Conservation (phyloP, 2,113 vertebrate species). For the Triplophysa dalaica region DNA sequence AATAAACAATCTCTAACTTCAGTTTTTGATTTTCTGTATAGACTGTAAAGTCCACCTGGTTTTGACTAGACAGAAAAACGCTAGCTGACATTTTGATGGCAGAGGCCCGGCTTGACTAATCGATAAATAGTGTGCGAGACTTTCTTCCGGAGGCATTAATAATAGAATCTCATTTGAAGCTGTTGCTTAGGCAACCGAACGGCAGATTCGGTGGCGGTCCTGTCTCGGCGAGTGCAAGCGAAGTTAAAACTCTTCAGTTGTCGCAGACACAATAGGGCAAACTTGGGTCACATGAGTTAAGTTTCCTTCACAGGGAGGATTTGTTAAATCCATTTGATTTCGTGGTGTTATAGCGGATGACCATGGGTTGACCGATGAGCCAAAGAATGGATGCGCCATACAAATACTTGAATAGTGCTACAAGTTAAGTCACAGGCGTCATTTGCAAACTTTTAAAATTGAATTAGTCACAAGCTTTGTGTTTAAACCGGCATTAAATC, state of each 20-base stretch:
- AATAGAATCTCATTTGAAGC: slow-evolving; percentile 38
- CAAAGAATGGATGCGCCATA: neutral
- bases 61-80: slow-evolving; percentile 16
- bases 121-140: slow-evolving; percentile 32
- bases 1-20: neutral
- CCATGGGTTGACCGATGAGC: neutral
- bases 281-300: neutral
- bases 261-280: neutral
- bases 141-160: slow-evolving; percentile 37
- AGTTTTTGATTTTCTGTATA: slow-evolving; percentile 10
- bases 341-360: neutral
- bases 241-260: neutral
- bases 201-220: slow-evolving; percentile 9
- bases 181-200: slow-evolving; percentile 41
- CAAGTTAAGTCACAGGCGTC: too few relatives aligned
- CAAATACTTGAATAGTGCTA: too few relatives aligned
- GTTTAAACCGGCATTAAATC: too few relatives aligned
- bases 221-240: neutral
- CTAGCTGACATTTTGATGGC: slow-evolving; percentile 29
- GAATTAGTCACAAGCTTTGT: too few relatives aligned
- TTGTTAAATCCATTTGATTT: neutral
- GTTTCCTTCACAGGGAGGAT: neutral
- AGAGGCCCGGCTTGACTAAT: slow-evolving; percentile 32
- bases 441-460: too few relatives aligned
- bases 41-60: slow-evolving; percentile 1